These are phyloP conservation scores for Tubulanus polymorphus DNA, from an alignment of 2,888 invertebrate genomes.

Conservation along the genomic window DNA sequence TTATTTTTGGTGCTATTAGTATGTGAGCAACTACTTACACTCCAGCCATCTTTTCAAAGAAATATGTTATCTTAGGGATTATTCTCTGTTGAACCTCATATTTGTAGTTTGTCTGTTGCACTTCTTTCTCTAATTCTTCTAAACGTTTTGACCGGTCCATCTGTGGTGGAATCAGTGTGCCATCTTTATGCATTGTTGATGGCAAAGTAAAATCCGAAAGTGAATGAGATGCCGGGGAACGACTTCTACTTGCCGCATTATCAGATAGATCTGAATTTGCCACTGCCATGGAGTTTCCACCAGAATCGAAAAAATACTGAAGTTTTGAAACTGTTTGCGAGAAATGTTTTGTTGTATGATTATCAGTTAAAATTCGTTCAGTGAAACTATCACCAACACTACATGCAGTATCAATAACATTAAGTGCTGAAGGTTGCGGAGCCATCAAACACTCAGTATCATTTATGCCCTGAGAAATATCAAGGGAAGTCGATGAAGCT, in stretches of 20 bases:
- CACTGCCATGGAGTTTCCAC: not conserved
- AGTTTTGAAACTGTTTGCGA: not conserved
- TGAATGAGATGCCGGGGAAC: too few species aligned
- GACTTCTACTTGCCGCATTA: too few species aligned
- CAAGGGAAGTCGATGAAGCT: not conserved
- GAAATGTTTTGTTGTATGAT: not conserved
- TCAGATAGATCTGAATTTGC: not conserved
- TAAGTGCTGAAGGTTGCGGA: not conserved
- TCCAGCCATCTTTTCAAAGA: slow-evolving; percentile 25
- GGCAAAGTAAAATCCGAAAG: too few species aligned
- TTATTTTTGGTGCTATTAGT: too few species aligned
- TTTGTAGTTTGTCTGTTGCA: not conserved
- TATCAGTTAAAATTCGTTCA: not conserved
- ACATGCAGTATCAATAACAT: not conserved
- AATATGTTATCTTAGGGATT: slow-evolving; percentile 26
- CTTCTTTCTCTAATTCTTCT: slow-evolving; percentile 1
- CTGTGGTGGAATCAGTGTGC: not conserved
- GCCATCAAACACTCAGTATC: slow-evolving; percentile 2
- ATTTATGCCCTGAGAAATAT: slow-evolving; percentile 1
- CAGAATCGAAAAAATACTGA: not conserved
- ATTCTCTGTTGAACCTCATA: slow-evolving; percentile 4
- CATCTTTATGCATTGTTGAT: slow-evolving; percentile 3
- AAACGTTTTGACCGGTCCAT: slow-evolving; percentile 1
- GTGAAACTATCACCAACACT: not conserved
- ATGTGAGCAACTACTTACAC: not conserved